These are phyloP conservation scores for Heloderma charlesbogerti DNA, from an alignment of 2,113 vertebrate genomes.

Conservation along the genomic window DNA sequence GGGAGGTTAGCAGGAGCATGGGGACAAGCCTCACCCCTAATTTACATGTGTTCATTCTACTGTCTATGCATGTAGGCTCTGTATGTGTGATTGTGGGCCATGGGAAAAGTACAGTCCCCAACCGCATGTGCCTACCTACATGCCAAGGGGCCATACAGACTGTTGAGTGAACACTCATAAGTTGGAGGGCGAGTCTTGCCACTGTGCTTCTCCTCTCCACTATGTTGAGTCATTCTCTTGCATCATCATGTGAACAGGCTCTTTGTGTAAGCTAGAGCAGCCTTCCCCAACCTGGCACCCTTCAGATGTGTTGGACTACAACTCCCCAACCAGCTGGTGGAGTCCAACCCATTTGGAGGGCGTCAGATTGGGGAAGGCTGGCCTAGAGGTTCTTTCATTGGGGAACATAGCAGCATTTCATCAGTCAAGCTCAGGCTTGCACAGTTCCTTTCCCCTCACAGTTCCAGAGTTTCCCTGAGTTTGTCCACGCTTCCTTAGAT, in stretches of 20 bases:
- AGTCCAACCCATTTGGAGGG: too few relatives aligned
- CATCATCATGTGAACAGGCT: background rate
- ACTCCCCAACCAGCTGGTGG: too few relatives aligned
- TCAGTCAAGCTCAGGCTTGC: background rate
- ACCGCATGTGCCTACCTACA: background rate
- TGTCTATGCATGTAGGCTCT: background rate
- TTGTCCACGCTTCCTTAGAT: background rate
- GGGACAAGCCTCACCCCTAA: background rate
- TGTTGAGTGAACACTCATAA: background rate
- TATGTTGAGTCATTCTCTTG: background rate
- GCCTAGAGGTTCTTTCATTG: too few relatives aligned
- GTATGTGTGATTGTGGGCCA: background rate
- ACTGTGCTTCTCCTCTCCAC: background rate
- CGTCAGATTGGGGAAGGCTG: too few relatives aligned
- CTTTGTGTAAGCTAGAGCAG: background rate
- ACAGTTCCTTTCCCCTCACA: background rate
- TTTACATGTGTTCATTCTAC: too few relatives aligned
- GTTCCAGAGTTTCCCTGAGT: background rate
- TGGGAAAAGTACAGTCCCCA: background rate
- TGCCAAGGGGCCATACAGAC: background rate
- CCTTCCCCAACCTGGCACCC: too few relatives aligned
- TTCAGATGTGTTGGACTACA: too few relatives aligned
- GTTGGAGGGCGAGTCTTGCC: background rate
- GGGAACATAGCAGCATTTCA: background rate
- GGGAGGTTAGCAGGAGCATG: too few relatives aligned